Conservation (phyloP, 2,113 vertebrate species). For the Salvelinus fontinalis region DNA sequence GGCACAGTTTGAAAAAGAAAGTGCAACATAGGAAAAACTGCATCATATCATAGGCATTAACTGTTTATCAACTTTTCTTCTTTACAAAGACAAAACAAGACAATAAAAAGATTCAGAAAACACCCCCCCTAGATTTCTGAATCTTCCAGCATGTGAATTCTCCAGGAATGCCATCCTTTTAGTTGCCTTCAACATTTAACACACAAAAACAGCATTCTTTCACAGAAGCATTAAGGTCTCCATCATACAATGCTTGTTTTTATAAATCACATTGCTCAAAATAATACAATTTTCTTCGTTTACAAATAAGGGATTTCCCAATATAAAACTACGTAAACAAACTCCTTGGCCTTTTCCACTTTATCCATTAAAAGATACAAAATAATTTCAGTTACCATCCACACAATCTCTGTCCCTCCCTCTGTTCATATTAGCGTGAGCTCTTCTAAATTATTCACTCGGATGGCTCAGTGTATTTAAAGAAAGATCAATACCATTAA, state of each 20-base stretch:
- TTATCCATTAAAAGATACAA: conserved; percentile 18
- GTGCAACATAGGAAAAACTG: no score
- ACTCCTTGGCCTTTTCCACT: neutral
- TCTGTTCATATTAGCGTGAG: conserved; percentile 30
- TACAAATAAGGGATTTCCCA: neutral
- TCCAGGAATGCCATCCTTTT: conserved; percentile 27
- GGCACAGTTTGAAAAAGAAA: neutral
- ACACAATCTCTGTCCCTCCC: neutral
- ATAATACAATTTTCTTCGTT: conserved; percentile 25
- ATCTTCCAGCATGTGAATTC: conserved; percentile 8
- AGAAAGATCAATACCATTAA: conserved; percentile 69
- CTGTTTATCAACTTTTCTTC: no score
- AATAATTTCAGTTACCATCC: conserved; percentile 13
- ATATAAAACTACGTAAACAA: conserved; percentile 2
- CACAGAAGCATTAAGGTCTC: neutral
- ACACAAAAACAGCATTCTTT: neutral
- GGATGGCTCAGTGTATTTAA: conserved; percentile 61
- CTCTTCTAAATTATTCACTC: conserved; percentile 71
- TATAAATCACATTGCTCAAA: conserved; percentile 11
- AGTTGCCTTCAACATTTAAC: neutral
- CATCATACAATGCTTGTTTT: conserved; percentile 30
- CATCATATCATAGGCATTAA: no score
- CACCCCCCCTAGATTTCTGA: neutral
- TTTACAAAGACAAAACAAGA: no score
- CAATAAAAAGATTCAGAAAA: no score